phyloP scores from a whole-genome alignment of 92 coral and sea anemone species.

The Siderastrea siderea region DNA sequence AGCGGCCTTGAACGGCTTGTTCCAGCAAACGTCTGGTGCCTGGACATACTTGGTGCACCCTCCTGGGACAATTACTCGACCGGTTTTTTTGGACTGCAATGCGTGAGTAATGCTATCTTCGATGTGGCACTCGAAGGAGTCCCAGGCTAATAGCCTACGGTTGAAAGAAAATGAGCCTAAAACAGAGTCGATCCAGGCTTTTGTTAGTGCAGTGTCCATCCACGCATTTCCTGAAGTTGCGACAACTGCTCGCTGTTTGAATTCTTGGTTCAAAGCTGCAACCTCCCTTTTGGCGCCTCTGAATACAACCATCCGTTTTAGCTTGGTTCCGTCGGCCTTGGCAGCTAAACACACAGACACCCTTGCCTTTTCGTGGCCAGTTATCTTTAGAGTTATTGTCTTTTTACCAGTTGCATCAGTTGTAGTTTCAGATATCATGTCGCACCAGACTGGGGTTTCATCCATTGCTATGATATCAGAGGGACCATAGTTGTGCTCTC shows the following conservation, averaged over 20 bases:
- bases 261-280: constrained; percentile 70
- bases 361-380: constrained; percentile 72
- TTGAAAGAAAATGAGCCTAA: constrained; percentile 58
- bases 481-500: constrained; percentile 61
- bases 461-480: constrained; percentile 69
- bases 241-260: constrained; percentile 66
- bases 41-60: neutral
- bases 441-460: too few species aligned
- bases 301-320: constrained; percentile 79
- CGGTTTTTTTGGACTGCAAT: neutral
- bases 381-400: constrained; percentile 57
- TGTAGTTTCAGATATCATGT: too few species aligned
- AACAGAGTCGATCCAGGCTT: constrained; percentile 58
- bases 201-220: neutral
- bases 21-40: too few species aligned
- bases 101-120: constrained; percentile 41
- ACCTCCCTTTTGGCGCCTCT: constrained; percentile 73
- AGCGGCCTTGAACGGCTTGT: too few species aligned
- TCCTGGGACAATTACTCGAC: constrained; percentile 69
- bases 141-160: constrained; percentile 4
- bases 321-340: constrained; percentile 69
- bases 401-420: constrained; percentile 67
- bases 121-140: constrained; percentile 1
- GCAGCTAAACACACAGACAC: constrained; percentile 75
- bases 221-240: neutral